Percentiles rank a stretch among this genome's conserved stretches.
Evolutionary conservation across 2,888 invertebrate genomes (phyloP).

Genomic region (Dromius quadrimaculatus): DNA sequence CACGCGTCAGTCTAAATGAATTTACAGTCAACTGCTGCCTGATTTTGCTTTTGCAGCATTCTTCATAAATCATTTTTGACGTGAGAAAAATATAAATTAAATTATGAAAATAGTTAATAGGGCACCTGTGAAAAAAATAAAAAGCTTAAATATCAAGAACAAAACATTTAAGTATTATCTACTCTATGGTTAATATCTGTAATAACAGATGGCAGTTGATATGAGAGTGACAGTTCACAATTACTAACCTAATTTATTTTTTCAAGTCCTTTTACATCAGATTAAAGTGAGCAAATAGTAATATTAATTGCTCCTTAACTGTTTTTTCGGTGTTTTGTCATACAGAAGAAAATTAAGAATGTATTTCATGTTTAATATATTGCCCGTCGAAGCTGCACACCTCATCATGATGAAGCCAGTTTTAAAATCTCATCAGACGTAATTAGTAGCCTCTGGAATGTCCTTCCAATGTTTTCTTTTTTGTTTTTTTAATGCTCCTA

Average conservation of each 20-base stretch:
- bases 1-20: background rate
- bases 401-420: slow-evolving; percentile 33
- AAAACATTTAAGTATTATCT: too few relatives aligned
- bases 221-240: too few relatives aligned
- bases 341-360: slow-evolving; percentile 45
- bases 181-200: too few relatives aligned
- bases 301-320: background rate
- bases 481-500: slow-evolving; percentile 21
- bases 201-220: too few relatives aligned
- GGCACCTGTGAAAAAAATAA: too few relatives aligned
- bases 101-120: slow-evolving; percentile 31
- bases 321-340: slow-evolving; percentile 26
- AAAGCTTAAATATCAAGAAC: too few relatives aligned
- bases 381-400: slow-evolving; percentile 12
- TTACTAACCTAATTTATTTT: too few relatives aligned
- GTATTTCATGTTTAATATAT: slow-evolving; percentile 43
- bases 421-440: slow-evolving; percentile 44
- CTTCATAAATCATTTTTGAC: slow-evolving; percentile 46
- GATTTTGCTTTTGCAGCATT: slow-evolving; percentile 1
- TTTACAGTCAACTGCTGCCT: slow-evolving; percentile 4
- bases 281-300: background rate
- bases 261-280: too few relatives aligned
- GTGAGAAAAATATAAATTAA: slow-evolving; percentile 28
- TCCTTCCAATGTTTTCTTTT: slow-evolving; percentile 13
- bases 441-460: slow-evolving; percentile 43